Evolutionary conservation across 1,140 invertebrate species (phyloP), one percentile per base, ranked within the genome.

Genomic region (Ceratosolen solmsi): DNA sequence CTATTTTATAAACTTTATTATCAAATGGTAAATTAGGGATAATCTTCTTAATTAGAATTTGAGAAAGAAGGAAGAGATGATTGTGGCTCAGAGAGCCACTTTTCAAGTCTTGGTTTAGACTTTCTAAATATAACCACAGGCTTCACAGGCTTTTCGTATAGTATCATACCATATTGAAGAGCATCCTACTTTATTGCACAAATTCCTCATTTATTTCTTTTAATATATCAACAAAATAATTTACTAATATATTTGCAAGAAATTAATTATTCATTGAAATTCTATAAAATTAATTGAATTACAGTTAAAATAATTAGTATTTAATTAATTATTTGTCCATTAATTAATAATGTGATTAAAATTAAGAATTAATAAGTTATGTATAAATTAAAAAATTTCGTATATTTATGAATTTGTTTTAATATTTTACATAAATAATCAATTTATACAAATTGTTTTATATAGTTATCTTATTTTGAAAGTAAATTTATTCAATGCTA

Each of bases 61-160:
- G 25, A n/a, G n/a, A 76, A 56, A 65, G 22, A 36, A 73, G 38
- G 41, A 78, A 82, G 70, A 46, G 22, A 41, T 78, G 54, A 78
- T 78, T 33, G 46, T 54, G 46, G 27, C 15, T 46, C 58, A 85
- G 84, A 89, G 89, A 90, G 88, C 87, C 87, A 91, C 89, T 92
- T 91, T 90, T 89, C 88, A 90, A 90, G 88, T 90, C 89, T 90
- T 89, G 87, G 89, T 92, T 91, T 91, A 91, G 91, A 89, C 85
- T 84, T 76, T 88, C 89, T 92, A 92, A 90, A 89, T 90, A 89
- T 92, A 92, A 87, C 85, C 74, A 63, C 85, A 89, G 87, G 87
- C 86, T 88, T 83, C 87, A 90, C 87, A 89, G 84, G 86, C 87
- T 90, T 87, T 89, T 86, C 85, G 82, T 86, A 87, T 86, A 85